Evolutionary conservation across 2,113 vertebrate species (phyloP).

Genomic region (Natator depressus): DNA sequence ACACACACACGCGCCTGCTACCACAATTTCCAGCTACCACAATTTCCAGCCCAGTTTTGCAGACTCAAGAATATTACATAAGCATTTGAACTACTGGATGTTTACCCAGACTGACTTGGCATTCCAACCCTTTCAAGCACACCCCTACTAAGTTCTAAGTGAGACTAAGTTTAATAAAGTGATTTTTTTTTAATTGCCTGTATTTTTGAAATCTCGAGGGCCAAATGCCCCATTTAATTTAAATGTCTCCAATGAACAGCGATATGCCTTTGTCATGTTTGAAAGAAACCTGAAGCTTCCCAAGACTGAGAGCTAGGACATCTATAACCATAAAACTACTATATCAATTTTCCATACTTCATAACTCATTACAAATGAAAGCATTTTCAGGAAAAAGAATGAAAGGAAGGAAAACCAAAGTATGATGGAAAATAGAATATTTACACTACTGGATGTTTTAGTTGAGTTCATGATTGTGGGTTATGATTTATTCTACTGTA

Average conservation of each 20-base stretch:
- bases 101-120: slow-evolving; percentile 7
- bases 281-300: slow-evolving; percentile 1
- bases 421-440: not conserved
- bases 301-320: slow-evolving; percentile 12
- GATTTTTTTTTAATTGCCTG: slow-evolving; percentile 33
- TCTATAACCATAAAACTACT: not conserved
- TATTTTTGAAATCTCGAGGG: slow-evolving; percentile 47
- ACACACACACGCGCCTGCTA: not conserved
- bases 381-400: not conserved
- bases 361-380: not conserved
- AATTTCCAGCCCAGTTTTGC: slow-evolving; percentile 45
- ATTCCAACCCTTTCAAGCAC: slow-evolving; percentile 20
- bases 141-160: slow-evolving; percentile 15
- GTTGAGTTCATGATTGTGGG: slow-evolving; percentile 1
- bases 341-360: not conserved
- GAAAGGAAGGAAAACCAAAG: slow-evolving; percentile 16
- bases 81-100: slow-evolving; percentile 12
- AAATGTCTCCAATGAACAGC: not conserved
- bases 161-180: slow-evolving; percentile 35
- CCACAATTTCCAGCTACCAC: slow-evolving; percentile 4
- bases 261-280: not conserved
- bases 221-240: not conserved
- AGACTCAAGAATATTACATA: not conserved
- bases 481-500: slow-evolving; percentile 39
- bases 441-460: not conserved